Evolutionary conservation across 2,113 vertebrate genomes (phyloP).

Genomic region (Chloropsis cyanopogon): DNA sequence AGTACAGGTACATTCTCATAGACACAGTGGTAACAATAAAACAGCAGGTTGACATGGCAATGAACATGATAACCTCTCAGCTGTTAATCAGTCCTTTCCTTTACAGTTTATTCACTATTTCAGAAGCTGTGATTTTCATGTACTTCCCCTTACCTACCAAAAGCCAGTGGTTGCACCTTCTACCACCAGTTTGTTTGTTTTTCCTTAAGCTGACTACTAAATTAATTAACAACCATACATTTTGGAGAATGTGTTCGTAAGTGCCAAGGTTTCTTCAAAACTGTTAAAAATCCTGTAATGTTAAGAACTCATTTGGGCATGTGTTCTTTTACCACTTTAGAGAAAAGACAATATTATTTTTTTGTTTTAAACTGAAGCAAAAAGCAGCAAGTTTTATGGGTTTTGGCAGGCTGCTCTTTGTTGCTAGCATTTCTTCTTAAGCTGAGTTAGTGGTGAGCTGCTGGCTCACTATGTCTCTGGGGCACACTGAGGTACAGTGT

Average conservation of each 20-base stretch:
- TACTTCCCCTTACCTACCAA: background rate
- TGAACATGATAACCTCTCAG: background rate
- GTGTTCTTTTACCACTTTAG: conserved; percentile 31
- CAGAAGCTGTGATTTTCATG: background rate
- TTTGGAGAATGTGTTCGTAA: background rate
- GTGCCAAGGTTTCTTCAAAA: conserved; percentile 16
- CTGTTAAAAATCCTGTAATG: background rate
- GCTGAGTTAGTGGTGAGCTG: background rate
- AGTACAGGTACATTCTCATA: background rate
- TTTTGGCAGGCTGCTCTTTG: conserved; percentile 9
- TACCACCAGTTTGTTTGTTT: background rate
- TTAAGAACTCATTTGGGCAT: conserved; percentile 6
- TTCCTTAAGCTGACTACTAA: background rate
- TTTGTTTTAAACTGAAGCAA: conserved; percentile 33
- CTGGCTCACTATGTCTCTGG: background rate
- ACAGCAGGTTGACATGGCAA: background rate
- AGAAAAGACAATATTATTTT: conserved; percentile 40
- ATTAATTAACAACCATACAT: background rate
- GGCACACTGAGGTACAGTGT: background rate
- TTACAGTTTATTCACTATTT: background rate
- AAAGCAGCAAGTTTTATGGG: conserved; percentile 35
- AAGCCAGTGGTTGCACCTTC: background rate
- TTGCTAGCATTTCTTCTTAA: background rate
- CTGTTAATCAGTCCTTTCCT: background rate
- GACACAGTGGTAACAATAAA: background rate